Base-by-base conservation (phyloP, 1,140 invertebrate genomes). In the Orius laevigatus region DNA sequence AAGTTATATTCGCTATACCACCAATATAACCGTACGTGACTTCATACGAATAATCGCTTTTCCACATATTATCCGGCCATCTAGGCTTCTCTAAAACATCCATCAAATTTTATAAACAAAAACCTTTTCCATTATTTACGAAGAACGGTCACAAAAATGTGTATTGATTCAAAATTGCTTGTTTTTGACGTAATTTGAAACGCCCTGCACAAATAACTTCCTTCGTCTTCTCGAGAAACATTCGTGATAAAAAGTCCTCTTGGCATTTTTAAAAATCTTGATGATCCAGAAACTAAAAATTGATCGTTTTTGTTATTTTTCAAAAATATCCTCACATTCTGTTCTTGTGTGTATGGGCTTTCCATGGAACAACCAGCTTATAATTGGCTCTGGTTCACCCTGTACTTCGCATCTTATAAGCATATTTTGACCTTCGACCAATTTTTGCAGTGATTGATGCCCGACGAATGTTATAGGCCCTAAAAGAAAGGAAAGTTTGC, bases 1-100 rank as follows among this genome's bases (percentile, higher is more conserved):
- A 50, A 10, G 49, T 50, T 16, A 50, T 35, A 25, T 50, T 50
- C 19, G 49, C 49, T 20, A 20, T 35, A n/a, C 49, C 49, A 2
- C 41, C 40, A 9, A 14, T n/a, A 16, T 45, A 44, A 12, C 49
- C 49, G 14, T 45, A 44, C 3, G 34, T 41, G 3, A 11, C 39
- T 19, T 32, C 46, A 38, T 40, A 20, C 12, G 36, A 34, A 12
- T 46, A 10, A 14, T n/a, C 11, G 18, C 11, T 12, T 34, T 15
- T 25, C 33, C 18, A 32, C 11, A 20, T 18, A 20, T 31, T 18
- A 11, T 50, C 18, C 10, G 16, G 38, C 49, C 49, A 50, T 14
- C 36, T 35, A 1, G 49, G 49, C 19, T 45, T 50, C 14, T 50
- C 49, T 50, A 32, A 45, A 50, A 19, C 12, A 9, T n/a, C 33